A percentile compares a stretch with the other conserved stretches of the same genome.
These are phyloP conservation scores for Eupithecia abbreviata DNA, from an alignment of 2,888 invertebrate genomes.

Conservation along the genomic window DNA sequence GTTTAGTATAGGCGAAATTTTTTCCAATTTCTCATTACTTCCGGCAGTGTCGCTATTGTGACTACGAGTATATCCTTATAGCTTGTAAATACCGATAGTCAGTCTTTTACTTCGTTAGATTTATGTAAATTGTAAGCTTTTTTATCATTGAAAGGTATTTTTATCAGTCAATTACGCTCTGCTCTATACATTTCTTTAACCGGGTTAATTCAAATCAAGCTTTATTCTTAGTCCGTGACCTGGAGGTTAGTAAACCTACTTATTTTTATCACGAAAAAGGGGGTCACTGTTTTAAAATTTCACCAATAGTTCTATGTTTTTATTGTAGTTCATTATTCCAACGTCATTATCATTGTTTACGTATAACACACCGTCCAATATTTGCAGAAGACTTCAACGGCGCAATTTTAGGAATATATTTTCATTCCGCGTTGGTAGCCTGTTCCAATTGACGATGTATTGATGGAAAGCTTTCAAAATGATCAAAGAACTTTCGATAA, in stretches of 20 bases:
- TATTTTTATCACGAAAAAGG: slow-evolving; percentile 17
- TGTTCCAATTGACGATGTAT: slow-evolving; percentile 22
- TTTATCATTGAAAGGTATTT: neutral
- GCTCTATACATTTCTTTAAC: neutral
- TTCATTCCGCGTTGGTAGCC: slow-evolving; percentile 10
- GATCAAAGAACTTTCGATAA: slow-evolving; percentile 22
- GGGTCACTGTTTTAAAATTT: slow-evolving; percentile 7
- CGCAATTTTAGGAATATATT: slow-evolving; percentile 23
- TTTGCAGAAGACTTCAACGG: slow-evolving; percentile 19
- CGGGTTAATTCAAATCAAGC: slow-evolving; percentile 3
- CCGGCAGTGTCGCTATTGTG: neutral
- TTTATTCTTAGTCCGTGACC: slow-evolving; percentile 10
- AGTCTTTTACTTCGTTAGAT: neutral
- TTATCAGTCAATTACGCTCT: neutral
- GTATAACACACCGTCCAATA: slow-evolving; percentile 15
- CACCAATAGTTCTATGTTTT: neutral
- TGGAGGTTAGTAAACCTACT: slow-evolving; percentile 13
- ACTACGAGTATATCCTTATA: neutral
- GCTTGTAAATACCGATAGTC: neutral
- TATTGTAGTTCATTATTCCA: neutral
- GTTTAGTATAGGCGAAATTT: neutral
- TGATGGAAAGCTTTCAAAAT: slow-evolving; percentile 29
- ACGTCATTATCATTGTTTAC: slow-evolving; percentile 11
- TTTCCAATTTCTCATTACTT: slow-evolving; percentile 1
- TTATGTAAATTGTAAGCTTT: neutral